Base-by-base conservation (phyloP, 1,140 invertebrate species). In the Pseudachorutes palmiensis region DNA sequence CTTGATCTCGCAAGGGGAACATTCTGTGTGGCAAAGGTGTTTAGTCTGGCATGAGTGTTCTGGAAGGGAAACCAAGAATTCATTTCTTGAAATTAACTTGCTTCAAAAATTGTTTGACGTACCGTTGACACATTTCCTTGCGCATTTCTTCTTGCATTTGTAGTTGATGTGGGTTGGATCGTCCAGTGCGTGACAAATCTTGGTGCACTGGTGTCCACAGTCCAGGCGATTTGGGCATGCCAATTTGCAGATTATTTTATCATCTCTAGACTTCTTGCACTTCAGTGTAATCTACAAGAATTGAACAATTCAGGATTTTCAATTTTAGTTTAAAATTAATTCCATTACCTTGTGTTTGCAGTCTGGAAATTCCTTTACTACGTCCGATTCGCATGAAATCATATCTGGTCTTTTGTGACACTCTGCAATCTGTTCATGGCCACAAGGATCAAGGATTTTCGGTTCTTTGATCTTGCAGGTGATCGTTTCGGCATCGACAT, bases 141-240 rank as follows among this genome's bases (percentile, higher is more conserved):
- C 36, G 65, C 73, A 74, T 12, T 64, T 33, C 32, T 74, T 73
- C 36, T 57, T 69, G 36, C 69, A 70, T 28, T 14, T 1, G 41
- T 67, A 71, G 2, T 9, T 28, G 2, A 67, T 14, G 66, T 73
- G 72, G 3, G 59, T 51, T 1, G 72, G 70, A 64, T 73, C 70
- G 16, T 68, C 41, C 0, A 59, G 57, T 29, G 49, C 33, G 33
- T 73, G 72, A 48, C 72, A 73, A 22, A 55, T 32, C 36, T 65
- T 62, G 1, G 41, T 63, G 61, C 72, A 73, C 2, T 68, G 59
- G 64, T 73, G 72, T 12, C 72, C 72, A 58, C 72, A 73, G 0
- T 30, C 0, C 2, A 73, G 41, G 5, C 72, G 62, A 19, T 45
- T 60, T 1, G 61, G 33, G 28, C 72, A 73, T 19, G 49, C 33